Conservation (phyloP, 30 jellyfish, hydroid and myxozoan species). For the Aurelia sp. region DNA sequence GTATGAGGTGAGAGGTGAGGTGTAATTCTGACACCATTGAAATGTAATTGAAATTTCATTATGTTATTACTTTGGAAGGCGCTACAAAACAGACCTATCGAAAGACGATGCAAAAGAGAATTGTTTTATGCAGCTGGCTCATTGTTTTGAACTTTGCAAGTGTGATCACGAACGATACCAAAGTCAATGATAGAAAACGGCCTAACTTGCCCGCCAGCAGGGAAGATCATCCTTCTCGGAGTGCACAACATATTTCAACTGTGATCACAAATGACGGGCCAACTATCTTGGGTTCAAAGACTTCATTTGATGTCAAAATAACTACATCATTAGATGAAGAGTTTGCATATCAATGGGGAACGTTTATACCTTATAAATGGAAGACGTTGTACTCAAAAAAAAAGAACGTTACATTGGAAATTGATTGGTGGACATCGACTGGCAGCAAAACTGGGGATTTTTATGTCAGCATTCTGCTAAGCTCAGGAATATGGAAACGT, state of each 20-base stretch:
- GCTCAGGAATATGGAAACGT: constrained; percentile 20
- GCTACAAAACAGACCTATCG: not conserved
- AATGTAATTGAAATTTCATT: not conserved
- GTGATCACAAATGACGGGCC: constrained; percentile 65
- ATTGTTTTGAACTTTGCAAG: not conserved
- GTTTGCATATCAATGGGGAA: constrained; percentile 65
- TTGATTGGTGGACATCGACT: constrained; percentile 66
- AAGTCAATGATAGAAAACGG: no score
- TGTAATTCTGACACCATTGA: not conserved
- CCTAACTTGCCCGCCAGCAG: no score
- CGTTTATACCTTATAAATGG: constrained; percentile 52
- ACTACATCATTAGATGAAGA: not conserved
- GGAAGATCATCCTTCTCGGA: no score
- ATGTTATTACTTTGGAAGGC: constrained; percentile 33
- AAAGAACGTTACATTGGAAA: not conserved
- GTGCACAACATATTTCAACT: no score
- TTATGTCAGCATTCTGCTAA: constrained; percentile 8
- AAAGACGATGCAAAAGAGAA: constrained; percentile 51
- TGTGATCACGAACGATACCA: no score
- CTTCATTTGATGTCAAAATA: constrained; percentile 45
- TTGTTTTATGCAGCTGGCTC: not conserved
- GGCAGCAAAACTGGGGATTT: constrained; percentile 48
- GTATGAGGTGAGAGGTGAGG: constrained; percentile 17
- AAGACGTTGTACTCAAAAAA: constrained; percentile 1
- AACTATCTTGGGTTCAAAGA: constrained; percentile 56